These are phyloP conservation scores for Apogon hyalosoma DNA, from an alignment of 2,797 vertebrate genomes.

Conservation along the genomic window DNA sequence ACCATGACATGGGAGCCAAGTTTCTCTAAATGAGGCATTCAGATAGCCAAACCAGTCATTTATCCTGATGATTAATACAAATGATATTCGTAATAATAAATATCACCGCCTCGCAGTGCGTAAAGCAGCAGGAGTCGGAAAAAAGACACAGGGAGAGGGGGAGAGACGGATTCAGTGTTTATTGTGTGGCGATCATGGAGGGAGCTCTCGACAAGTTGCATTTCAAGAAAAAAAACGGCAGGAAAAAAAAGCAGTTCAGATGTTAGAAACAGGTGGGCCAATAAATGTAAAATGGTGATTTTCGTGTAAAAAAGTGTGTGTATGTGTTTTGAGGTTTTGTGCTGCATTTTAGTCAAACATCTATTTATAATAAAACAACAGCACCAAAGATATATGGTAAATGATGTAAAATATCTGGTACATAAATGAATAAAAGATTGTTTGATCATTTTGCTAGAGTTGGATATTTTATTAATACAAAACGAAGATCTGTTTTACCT, in stretches of 20 bases:
- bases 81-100: constrained; percentile 99
- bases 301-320: constrained; percentile 10
- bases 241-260: background rate
- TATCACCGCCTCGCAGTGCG: constrained; percentile 87
- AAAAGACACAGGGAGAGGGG: constrained; percentile 11
- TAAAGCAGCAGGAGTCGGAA: constrained; percentile 51
- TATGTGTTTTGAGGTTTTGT: background rate
- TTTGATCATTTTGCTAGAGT: no score
- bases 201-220: constrained; percentile 9
- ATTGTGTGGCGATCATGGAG: constrained; percentile 31
- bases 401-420: background rate
- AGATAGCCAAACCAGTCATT: constrained; percentile 99
- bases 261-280: background rate
- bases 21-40: constrained; percentile 99
- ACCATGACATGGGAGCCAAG: constrained; percentile 98
- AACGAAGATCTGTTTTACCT: no score
- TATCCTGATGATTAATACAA: constrained; percentile 99
- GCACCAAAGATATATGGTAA: background rate
- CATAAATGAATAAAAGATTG: background rate
- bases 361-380: background rate
- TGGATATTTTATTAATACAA: no score
- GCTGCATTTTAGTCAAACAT: no score
- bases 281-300: constrained; percentile 2
- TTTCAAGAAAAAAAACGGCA: constrained; percentile 4
- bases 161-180: constrained; percentile 33